Evolutionary conservation across 2,888 invertebrate species (phyloP), one percentile per base, ranked within the genome.

Genomic region (Oxycera nigricornis): DNA sequence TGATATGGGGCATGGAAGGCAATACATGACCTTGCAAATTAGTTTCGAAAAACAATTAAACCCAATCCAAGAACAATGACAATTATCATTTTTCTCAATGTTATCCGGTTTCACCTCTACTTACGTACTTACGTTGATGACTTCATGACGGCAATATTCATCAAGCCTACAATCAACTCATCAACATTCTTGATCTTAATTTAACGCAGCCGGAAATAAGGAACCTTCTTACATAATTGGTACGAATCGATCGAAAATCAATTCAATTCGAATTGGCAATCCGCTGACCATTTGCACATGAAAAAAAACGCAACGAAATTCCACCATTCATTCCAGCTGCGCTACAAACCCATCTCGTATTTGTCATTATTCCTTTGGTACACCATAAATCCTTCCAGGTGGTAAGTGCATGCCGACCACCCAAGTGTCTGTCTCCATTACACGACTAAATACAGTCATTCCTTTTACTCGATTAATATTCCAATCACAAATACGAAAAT

Each of bases 401-500:
- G 70, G 70, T 61, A 61, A 61, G 61, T 65, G 70, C 22, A 24
- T 35, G 20, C 28, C 70, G 62, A 50, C 73, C 73, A 73, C 73
- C 73, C 73, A 73, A 59, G 73, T 62, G 41, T 41, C 26, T 24
- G 24, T 22, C 7, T n/a, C 30, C 17, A 9, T 20, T 52, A 11
- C 28, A 52, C 55, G 30, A 70, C 70, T 70, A 70, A 70, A 72
- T 72, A 52, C 72, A 39, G 57, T 59, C 57, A 39, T 72, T 72
- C 41, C 39, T 31, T 24, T 57, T 35, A 2, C 22, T 30, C 28
- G 26, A 74, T 76, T 76, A 76, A 76, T 70, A 76, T 76, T 76
- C 76, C 46, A 31, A 41, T 46, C 76, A 76, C 74, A 76, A 73
- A 73, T 61, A 68, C 55, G 41, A 74, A 76, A 74, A 73, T 74